These are phyloP conservation scores for Planococcus citri DNA, from an alignment of 1,140 invertebrate species.

Conservation along the genomic window DNA sequence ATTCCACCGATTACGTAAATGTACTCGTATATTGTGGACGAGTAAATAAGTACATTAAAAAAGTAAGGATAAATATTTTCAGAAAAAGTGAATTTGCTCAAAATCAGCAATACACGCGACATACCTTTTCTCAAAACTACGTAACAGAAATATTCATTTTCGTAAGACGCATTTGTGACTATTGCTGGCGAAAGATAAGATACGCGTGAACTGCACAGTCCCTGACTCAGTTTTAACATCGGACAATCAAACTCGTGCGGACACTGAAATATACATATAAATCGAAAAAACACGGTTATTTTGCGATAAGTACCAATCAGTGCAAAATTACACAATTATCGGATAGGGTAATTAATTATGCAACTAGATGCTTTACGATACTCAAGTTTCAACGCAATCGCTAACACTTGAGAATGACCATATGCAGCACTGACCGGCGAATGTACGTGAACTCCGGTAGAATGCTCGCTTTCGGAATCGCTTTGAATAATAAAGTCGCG, in stretches of 20 bases:
- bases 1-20: too few relatives aligned
- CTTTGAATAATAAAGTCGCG: slow-evolving; percentile 53
- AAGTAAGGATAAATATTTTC: too few relatives aligned
- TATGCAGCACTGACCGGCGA: slow-evolving; percentile 67
- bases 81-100: not conserved
- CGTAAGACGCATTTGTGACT: slow-evolving; percentile 32
- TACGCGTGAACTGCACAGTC: slow-evolving; percentile 64
- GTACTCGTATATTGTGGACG: too few relatives aligned
- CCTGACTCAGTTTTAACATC: slow-evolving; percentile 40
- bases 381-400: too few relatives aligned
- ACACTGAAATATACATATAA: slow-evolving; percentile 44
- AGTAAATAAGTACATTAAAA: too few relatives aligned
- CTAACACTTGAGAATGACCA: too few relatives aligned
- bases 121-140: slow-evolving; percentile 65
- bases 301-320: too few relatives aligned
- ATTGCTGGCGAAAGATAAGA: slow-evolving; percentile 46
- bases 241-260: slow-evolving; percentile 68
- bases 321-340: too few relatives aligned
- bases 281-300: too few relatives aligned
- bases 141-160: slow-evolving; percentile 53
- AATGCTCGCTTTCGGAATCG: slow-evolving; percentile 31
- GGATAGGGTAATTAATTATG: too few relatives aligned
- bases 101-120: not conserved
- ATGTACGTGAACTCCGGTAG: slow-evolving; percentile 44
- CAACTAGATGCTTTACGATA: too few relatives aligned